Conservation (phyloP, 2,888 invertebrate species). For the Mantis religiosa region DNA sequence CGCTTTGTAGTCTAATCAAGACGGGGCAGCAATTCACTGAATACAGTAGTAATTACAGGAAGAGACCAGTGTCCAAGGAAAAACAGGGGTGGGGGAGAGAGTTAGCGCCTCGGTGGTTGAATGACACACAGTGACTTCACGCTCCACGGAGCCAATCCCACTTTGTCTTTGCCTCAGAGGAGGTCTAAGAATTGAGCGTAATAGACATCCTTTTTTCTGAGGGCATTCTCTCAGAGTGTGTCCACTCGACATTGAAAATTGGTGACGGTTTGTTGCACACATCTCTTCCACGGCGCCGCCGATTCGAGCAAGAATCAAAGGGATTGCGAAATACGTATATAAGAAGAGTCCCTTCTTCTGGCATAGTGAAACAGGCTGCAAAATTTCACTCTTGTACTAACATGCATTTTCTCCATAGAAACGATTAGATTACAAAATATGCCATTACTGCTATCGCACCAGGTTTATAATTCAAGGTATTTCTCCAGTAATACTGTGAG, state of each 20-base stretch:
- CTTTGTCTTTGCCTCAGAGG: not conserved
- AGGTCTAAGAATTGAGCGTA: not conserved
- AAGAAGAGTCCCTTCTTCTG: too few species aligned
- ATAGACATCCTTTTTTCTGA: not conserved
- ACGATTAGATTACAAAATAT: too few species aligned
- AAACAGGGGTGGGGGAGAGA: not conserved
- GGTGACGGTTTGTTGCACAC: not conserved
- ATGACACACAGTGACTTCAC: not conserved
- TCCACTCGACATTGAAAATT: not conserved
- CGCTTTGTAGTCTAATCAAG: not conserved
- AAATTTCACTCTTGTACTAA: too few species aligned
- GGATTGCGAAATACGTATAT: not conserved
- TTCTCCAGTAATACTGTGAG: too few species aligned
- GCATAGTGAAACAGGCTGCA: too few species aligned
- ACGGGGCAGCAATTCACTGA: not conserved
- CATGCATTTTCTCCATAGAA: too few species aligned
- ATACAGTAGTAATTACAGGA: constrained; percentile 3
- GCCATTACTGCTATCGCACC: too few species aligned
- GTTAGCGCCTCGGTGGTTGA: not conserved
- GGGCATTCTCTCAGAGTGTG: not conserved
- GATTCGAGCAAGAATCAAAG: not conserved
- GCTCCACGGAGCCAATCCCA: not conserved
- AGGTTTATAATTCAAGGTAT: too few species aligned
- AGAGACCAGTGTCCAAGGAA: not conserved
- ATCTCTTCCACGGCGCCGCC: not conserved